A percentile compares a stretch with the other conserved stretches of the same genome.
Conservation (phyloP, 2,888 invertebrate genomes). For the Heliconius cydno region DNA sequence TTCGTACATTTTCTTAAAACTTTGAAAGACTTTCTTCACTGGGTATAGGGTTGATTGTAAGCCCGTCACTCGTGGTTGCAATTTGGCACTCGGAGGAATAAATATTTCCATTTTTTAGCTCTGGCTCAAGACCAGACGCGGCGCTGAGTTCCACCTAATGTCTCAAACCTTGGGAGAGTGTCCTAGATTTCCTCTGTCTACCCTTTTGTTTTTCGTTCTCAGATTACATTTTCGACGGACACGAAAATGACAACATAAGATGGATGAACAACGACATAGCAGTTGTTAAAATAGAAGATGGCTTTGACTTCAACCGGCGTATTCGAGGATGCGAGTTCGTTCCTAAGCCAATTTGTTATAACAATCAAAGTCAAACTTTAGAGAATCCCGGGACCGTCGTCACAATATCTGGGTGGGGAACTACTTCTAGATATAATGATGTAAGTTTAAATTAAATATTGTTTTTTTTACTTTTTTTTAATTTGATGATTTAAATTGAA, state of each 20-base stretch:
- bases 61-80: too few relatives aligned
- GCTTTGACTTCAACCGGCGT: conserved; percentile 69
- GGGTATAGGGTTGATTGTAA: too few relatives aligned
- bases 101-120: too few relatives aligned
- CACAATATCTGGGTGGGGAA: conserved; percentile 73
- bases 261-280: conserved; percentile 80
- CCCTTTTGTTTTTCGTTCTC: not conserved
- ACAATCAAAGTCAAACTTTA: conserved; percentile 69
- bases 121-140: too few relatives aligned
- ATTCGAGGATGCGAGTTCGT: conserved; percentile 71
- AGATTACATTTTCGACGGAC: conserved; percentile 76
- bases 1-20: not conserved
- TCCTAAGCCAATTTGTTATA: conserved; percentile 70
- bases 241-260: conserved; percentile 73
- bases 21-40: not conserved
- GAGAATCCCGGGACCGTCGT: conserved; percentile 68
- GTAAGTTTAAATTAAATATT: conserved; percentile 54
- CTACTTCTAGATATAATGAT: conserved; percentile 67
- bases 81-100: too few relatives aligned
- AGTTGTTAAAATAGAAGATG: conserved; percentile 71
- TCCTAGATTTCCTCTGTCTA: too few relatives aligned
- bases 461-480: not conserved
- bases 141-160: too few relatives aligned
- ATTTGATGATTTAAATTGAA: not conserved
- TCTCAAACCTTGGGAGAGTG: too few relatives aligned